Evolutionary conservation across 2,888 invertebrate species (phyloP), one percentile per base, ranked within the genome.

Genomic region (Raillietiella orientalis): DNA sequence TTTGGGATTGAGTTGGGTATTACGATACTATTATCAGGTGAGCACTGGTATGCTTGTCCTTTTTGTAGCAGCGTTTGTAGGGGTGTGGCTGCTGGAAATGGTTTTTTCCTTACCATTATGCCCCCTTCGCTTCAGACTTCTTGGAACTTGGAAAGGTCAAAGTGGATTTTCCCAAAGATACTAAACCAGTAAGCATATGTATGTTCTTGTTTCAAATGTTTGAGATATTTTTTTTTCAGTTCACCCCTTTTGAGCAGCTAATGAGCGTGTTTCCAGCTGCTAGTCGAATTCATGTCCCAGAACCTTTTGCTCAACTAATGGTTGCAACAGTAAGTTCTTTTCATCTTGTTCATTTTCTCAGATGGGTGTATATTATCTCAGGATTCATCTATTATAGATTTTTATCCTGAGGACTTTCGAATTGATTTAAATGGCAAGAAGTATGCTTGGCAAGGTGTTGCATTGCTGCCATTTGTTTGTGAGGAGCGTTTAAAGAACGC

Each of bases 241-340:
- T 99, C 52, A 70, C 70, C 34, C 96, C 96, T 0, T 50, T 99
- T 40, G 90, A 99, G 50, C 96, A 96, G 54, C 51, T 96, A 41
- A 99, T 99, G 96, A 75, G 90, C 19, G 96, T 96, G 32, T 96
- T 99, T 49, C 96, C 96, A 26, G 93, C 93, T 9, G 93, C 84
- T 23, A 87, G 84, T 51, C 63, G 74, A 33, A 59, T 66, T 28
- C 90, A 90, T 51, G 71, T 96, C 30, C 96, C 96, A 11, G 47
- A 58, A 33, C 69, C 87, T 3, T 99, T 90, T 84, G 79, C 72
- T 11, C 52, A 56, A 32, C 59, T 96, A 23, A 99, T 96, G 96
- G 65, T 59, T 26, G 66, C 75, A 43, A 69, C 75, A 3, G 75
- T 75, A 47, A 58, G 53, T 49, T 30, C 19, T 16, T 25, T 17